Base-by-base conservation (phyloP, 92 coral and sea anemone genomes). In the Phenganax subtilis region DNA sequence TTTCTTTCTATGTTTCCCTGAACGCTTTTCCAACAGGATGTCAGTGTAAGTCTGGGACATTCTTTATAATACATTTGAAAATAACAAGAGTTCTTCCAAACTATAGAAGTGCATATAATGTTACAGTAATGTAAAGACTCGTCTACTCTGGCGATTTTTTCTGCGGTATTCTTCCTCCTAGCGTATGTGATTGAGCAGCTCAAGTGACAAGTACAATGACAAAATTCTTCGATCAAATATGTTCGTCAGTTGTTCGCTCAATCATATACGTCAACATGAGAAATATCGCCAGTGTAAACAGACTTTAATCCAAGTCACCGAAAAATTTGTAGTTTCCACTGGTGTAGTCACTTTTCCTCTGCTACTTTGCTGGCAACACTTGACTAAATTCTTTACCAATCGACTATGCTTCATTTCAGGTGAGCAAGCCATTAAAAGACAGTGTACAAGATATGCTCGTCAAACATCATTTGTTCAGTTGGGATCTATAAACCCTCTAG, bases 371-470 rank as follows among this genome's bases (percentile, higher is more conserved):
- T 37, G 5, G 47, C 47, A 37, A 37, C 47, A 37, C 47, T 37
- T 37, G 2, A 37, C 2, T 37, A 37, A 37, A 37, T 37, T 1
- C 47, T 37, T 37, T 37, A 37, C 47, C 5, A 37, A 37, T 37
- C 47, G 47, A 37, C 47, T 5, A 37, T 37, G 47, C 47, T 37
- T 37, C 47, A 37, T 53, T 73, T 58, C 84, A 94, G 98, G 97
- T 94, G 56, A 94, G 97, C 81, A 96, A 94, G 71, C 98, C 98
- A 65, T 92, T 94, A 91, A 94, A 94, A 77, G 98, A 94, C 85
- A 96, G 98, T 55, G 98, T 94, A 27, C 97, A 96, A 57, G 98
- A 94, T 85, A 94, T 94, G 98, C 59, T 94, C 77, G 94, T 94
- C 12, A 94, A 94, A 75, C 98, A 94, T 69, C 98, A 94, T 80